phyloP scores from a whole-genome alignment of 2,888 invertebrate genomes.

The Megalurothrips usitatus region DNA sequence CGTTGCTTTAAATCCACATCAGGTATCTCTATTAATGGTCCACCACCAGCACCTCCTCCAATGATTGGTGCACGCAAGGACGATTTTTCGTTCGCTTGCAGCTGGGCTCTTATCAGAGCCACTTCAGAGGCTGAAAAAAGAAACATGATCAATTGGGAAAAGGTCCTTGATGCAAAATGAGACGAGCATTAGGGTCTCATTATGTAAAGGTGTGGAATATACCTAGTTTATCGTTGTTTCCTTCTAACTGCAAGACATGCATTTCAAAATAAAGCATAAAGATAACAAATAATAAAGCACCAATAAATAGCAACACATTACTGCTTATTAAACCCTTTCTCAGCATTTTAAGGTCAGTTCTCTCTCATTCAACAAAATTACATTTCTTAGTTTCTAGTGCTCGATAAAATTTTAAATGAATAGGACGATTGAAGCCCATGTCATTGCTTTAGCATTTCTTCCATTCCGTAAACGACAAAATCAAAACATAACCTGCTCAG shows the following conservation, averaged over 20 bases:
- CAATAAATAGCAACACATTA: background rate
- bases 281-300: background rate
- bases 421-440: no score
- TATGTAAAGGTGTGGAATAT: background rate
- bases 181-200: background rate
- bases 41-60: conserved; percentile 10
- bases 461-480: no score
- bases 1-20: background rate
- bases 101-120: background rate
- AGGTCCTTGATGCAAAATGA: no score
- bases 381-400: no score
- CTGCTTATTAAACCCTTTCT: background rate
- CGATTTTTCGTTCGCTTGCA: background rate
- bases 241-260: background rate
- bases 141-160: background rate
- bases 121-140: background rate
- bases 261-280: background rate
- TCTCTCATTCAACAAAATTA: no score
- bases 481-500: no score
- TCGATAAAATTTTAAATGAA: no score
- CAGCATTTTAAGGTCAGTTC: background rate
- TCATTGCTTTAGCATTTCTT: no score
- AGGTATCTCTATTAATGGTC: background rate
- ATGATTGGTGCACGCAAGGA: background rate
- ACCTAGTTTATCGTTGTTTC: background rate